These are phyloP conservation scores for Scaptomyza polygonia DNA, from an alignment of 2,888 invertebrate genomes.

Conservation along the genomic window DNA sequence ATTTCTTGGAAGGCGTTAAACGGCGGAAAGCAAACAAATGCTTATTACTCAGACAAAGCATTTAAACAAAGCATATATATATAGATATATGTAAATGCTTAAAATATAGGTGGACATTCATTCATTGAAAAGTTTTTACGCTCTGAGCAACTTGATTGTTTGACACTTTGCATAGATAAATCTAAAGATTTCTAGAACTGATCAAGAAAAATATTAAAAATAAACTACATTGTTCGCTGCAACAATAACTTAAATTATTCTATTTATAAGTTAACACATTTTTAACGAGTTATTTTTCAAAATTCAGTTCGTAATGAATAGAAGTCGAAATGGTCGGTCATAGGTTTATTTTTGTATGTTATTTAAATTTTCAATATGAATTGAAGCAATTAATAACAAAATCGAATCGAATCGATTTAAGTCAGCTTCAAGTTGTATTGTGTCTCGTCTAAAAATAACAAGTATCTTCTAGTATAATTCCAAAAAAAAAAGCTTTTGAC, in stretches of 20 bases:
- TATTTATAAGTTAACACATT: background rate
- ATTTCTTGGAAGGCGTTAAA: slow-evolving; percentile 45
- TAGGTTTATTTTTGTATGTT: background rate
- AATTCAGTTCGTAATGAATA: background rate
- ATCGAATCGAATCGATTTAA: background rate
- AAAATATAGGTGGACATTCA: background rate
- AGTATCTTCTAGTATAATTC: background rate
- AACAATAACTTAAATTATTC: background rate
- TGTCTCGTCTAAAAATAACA: background rate
- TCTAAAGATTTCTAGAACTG: background rate
- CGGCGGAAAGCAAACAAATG: slow-evolving; percentile 42
- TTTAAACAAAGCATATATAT: background rate
- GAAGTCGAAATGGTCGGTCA: background rate
- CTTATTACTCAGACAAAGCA: slow-evolving; percentile 22
- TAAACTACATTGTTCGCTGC: too few relatives aligned
- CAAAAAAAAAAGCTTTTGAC: slow-evolving; percentile 4
- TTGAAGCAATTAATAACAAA: too few relatives aligned
- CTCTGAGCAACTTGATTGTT: background rate
- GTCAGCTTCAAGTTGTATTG: background rate
- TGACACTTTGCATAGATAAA: background rate
- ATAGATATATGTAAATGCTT: background rate
- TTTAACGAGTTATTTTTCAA: background rate
- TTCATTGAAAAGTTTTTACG: background rate
- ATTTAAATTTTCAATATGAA: too few relatives aligned
- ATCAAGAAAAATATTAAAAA: background rate